A percentile compares a stretch with the other conserved stretches of the same genome.
These are phyloP conservation scores for Mellilla xanthometata DNA, from an alignment of 2,888 invertebrate species.

Conservation along the genomic window DNA sequence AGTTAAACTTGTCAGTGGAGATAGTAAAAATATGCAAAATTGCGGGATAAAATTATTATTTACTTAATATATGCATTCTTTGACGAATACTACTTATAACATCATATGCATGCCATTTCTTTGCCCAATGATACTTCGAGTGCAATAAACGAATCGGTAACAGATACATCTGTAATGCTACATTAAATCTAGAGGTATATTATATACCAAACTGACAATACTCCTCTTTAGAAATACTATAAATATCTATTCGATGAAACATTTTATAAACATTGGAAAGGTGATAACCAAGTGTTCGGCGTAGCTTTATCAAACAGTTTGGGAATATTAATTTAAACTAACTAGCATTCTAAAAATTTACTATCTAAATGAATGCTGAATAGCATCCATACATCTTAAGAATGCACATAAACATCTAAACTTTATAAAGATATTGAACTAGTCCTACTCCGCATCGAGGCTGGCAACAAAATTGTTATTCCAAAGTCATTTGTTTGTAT, in stretches of 20 bases:
- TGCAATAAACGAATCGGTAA: conserved; percentile 63
- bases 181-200: conserved; percentile 28
- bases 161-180: conserved; percentile 42
- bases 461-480: conserved; percentile 63
- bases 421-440: conserved; percentile 72
- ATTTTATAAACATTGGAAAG: conserved; percentile 33
- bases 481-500: conserved; percentile 45
- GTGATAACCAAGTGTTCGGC: conserved; percentile 30
- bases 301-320: conserved; percentile 43
- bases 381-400: conserved; percentile 65
- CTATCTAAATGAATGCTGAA: conserved; percentile 77
- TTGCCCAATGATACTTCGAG: conserved; percentile 50
- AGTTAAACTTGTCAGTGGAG: too few relatives aligned
- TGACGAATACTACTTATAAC: neutral
- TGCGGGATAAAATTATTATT: too few relatives aligned
- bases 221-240: conserved; percentile 39
- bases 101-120: conserved; percentile 28
- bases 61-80: too few relatives aligned
- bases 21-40: too few relatives aligned
- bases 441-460: conserved; percentile 62
- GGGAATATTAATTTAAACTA: conserved; percentile 75
- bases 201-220: conserved; percentile 37
- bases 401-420: conserved; percentile 76
- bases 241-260: conserved; percentile 35
- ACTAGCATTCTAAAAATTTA: conserved; percentile 82